Base-by-base conservation (phyloP, 2,113 vertebrate species). In the Quiscalus mexicanus region DNA sequence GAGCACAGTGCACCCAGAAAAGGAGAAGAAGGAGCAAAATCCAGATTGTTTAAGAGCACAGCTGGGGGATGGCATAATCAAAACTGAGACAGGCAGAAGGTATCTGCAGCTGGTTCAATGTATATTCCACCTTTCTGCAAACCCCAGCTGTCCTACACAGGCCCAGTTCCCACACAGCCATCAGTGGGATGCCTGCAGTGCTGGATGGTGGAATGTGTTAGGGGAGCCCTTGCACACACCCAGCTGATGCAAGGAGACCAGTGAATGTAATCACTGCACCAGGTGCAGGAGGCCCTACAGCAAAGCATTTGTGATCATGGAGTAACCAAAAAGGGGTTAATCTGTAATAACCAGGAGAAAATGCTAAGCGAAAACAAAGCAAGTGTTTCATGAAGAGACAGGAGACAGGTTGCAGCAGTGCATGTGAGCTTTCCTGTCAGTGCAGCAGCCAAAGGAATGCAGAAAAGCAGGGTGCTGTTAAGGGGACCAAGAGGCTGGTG, bases 241-340 rank as follows among this genome's bases (percentile, higher is more conserved):
- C 56, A 65, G 62, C 25, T 74, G 78, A 89, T 75, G 74, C 70
- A 76, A 64, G 27, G 24, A 81, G 52, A 37, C 9, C 79, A 35
- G 45, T 53, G 62, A 79, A 73, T 55, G 19, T 50, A 22, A 44
- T 47, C 21, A 2, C 68, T 70, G 9, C 0, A 0, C 10, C 33
- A 35, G 24, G 16, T 2, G 9, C 3, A 4, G 52, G 77, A 41
- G 67, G 35, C 74, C 28, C 47, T 37, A 20, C 30, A 45, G 82
- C 58, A 69, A 84, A 76, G 67, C 1, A 4, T 73, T 92, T 53
- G 12, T 8, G 9, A 24, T 50, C 45, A 23, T 1, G 3, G 35
- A 90, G 28, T 41, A 80, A 86, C 45, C 41, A 88, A 65, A 83
- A 80, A 90, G n/a, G 65, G 67, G 63, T 95, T 95, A 83, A 89